Evolutionary conservation across 2,113 vertebrate genomes (phyloP).

Genomic region (Trogon surrucura): DNA sequence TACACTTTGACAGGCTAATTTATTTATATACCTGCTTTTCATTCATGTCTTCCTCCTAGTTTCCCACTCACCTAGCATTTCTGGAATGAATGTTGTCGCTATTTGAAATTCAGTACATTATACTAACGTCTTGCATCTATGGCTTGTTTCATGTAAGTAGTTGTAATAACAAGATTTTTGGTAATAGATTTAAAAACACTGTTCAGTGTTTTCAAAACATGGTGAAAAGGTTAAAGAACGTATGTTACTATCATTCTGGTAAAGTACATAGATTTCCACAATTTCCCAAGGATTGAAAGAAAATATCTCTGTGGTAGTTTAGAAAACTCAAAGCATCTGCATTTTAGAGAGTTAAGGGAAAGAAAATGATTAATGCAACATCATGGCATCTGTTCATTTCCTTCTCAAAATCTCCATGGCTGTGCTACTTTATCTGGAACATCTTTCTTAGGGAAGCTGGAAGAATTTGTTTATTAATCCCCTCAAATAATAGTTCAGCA

Average conservation of each 20-base stretch:
- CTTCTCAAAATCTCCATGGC: background rate
- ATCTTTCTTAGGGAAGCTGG: conserved; percentile 3
- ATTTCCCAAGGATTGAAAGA: background rate
- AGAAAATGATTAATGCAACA: background rate
- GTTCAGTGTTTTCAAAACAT: background rate
- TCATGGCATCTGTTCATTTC: background rate
- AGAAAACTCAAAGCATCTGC: background rate
- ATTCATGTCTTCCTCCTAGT: background rate
- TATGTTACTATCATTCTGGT: background rate
- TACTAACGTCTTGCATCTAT: background rate
- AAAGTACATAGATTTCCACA: background rate
- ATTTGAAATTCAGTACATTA: background rate
- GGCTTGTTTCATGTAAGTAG: background rate
- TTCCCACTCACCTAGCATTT: background rate
- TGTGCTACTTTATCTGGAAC: background rate
- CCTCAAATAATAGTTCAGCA: background rate
- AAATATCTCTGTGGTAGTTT: background rate
- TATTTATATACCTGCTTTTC: background rate
- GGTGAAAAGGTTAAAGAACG: background rate
- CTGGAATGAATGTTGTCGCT: background rate
- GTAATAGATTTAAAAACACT: background rate
- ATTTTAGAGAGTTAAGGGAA: background rate
- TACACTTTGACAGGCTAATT: background rate
- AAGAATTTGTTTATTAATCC: conserved; percentile 19
- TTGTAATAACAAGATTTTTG: background rate